Conservation (phyloP, 2,113 vertebrate genomes). For the Vulpes lagopus region DNA sequence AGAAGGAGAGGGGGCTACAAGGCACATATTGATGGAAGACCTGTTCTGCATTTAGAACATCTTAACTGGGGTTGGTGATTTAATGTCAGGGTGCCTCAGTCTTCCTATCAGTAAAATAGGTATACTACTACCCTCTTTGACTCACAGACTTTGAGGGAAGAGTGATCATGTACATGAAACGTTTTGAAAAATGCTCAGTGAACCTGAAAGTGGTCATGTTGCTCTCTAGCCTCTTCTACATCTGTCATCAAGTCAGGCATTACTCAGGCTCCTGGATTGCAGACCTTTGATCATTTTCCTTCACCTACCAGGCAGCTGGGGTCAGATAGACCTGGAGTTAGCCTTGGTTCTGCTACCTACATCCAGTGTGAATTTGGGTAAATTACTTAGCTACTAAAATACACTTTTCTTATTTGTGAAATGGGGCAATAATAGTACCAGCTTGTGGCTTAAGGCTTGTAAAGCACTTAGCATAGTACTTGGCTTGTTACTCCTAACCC, state of each 20-base stretch:
- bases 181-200: neutral
- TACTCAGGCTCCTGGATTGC: neutral
- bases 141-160: neutral
- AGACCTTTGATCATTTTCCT: conserved; percentile 50
- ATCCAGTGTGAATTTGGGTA: neutral
- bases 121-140: neutral
- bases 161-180: neutral
- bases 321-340: neutral
- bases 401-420: neutral
- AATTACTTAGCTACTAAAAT: neutral
- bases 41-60: neutral
- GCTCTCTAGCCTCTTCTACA: neutral
- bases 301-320: neutral
- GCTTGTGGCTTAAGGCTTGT: neutral
- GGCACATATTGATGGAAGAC: neutral
- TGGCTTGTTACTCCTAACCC: neutral
- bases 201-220: neutral
- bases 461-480: neutral
- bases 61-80: neutral
- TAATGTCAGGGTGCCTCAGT: neutral
- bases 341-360: neutral
- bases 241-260: conserved; percentile 24
- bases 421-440: neutral
- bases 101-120: neutral
- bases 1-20: neutral